Conservation (phyloP, 64 coral and sea anemone genomes). For the Catalaphyllia jardinei region DNA sequence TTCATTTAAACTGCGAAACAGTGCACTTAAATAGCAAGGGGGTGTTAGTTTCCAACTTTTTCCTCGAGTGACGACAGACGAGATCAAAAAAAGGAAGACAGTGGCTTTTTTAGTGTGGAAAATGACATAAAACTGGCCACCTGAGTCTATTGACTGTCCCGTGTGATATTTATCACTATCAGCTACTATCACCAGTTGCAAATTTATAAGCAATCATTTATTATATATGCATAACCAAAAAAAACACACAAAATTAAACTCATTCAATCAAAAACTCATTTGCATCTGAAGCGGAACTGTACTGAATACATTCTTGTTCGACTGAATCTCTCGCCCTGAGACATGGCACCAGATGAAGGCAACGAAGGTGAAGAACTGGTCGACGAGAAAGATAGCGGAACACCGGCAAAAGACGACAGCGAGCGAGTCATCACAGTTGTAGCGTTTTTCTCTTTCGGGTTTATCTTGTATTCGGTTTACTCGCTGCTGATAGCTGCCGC, state of each 20-base stretch:
- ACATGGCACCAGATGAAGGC: background rate
- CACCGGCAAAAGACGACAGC: background rate
- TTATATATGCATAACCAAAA: background rate
- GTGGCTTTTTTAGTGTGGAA: too few species aligned
- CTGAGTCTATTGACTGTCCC: background rate
- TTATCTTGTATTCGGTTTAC: conserved; percentile 21
- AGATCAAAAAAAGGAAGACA: too few species aligned
- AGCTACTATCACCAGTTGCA: background rate
- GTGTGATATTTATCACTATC: background rate
- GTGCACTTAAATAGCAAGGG: too few species aligned
- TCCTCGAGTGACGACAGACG: too few species aligned
- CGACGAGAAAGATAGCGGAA: background rate
- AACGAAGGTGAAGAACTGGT: background rate
- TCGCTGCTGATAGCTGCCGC: conserved; percentile 40
- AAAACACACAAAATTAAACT: background rate
- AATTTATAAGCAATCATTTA: background rate
- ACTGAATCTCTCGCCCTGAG: background rate
- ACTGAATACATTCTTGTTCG: background rate
- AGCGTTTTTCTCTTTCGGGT: conserved; percentile 49
- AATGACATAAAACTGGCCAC: too few species aligned
- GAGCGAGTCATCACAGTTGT: conserved; percentile 1
- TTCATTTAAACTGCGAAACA: too few species aligned
- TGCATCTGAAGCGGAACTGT: background rate
- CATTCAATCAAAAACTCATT: background rate
- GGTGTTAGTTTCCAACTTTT: too few species aligned